Conservation (phyloP, 2,797 vertebrate species). For the Florisuga fusca region DNA sequence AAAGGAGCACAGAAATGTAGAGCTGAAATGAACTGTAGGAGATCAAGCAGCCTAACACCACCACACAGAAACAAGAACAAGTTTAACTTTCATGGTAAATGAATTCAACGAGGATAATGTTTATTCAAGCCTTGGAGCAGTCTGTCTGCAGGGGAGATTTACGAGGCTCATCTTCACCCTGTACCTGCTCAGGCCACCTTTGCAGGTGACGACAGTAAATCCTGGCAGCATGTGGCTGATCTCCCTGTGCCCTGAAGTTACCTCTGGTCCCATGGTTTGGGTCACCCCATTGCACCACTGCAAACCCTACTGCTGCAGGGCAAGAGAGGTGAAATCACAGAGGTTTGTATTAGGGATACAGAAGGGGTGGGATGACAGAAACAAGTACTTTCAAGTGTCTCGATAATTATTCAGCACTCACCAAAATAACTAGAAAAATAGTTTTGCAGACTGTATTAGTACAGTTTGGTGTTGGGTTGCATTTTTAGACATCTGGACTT, state of each 20-base stretch:
- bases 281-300: fast-evolving
- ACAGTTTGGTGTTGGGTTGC: neutral
- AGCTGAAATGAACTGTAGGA: neutral
- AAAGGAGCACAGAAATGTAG: neutral
- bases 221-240: neutral
- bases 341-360: fast-evolving
- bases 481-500: neutral
- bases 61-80: neutral
- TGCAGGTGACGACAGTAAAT: neutral
- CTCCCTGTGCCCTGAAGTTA: neutral
- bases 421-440: neutral
- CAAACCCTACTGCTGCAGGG: neutral
- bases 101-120: neutral
- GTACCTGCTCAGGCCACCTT: neutral
- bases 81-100: neutral
- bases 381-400: neutral
- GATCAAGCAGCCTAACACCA: neutral
- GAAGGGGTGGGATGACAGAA: neutral
- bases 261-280: neutral
- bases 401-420: neutral
- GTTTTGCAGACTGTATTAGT: neutral
- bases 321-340: neutral
- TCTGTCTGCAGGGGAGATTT: neutral
- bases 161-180: neutral
- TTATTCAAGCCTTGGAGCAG: neutral